Conservation (phyloP, 2,113 vertebrate species). For the Theropithecus gelada region DNA sequence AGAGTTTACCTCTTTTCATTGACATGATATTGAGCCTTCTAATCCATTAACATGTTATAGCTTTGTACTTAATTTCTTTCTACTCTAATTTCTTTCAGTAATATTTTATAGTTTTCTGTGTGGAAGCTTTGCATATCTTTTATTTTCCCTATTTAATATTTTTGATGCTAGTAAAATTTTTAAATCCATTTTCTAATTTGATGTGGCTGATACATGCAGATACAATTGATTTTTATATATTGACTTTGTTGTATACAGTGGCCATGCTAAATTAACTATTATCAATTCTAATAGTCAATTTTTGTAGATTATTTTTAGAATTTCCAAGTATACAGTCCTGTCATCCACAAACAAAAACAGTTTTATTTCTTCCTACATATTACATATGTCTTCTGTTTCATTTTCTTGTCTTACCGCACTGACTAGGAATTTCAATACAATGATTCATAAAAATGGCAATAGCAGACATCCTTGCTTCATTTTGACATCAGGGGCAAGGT, state of each 20-base stretch:
- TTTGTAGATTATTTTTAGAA: constrained; percentile 22
- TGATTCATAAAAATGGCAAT: background rate
- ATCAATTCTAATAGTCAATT: background rate
- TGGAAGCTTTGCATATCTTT: background rate
- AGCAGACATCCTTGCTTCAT: background rate
- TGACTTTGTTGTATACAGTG: background rate
- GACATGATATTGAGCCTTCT: background rate
- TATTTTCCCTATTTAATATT: constrained; percentile 6
- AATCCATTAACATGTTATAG: background rate
- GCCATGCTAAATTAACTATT: background rate
- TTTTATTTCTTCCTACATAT: constrained; percentile 13
- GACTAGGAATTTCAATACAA: background rate
- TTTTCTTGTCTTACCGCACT: background rate
- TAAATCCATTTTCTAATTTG: background rate
- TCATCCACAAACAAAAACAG: background rate
- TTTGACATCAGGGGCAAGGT: background rate
- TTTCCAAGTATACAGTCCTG: background rate
- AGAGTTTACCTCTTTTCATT: too few species aligned
- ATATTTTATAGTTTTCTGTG: background rate
- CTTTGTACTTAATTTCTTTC: background rate
- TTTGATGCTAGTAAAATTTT: background rate
- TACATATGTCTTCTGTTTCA: background rate
- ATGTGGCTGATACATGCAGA: background rate
- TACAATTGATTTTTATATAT: background rate
- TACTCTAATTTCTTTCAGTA: constrained; percentile 6